Percentiles rank a stretch among this genome's conserved stretches.
Evolutionary conservation across 35 echinoderm and acorn worm genomes (phyloP).

Genomic region (Holothuria glaberrima): DNA sequence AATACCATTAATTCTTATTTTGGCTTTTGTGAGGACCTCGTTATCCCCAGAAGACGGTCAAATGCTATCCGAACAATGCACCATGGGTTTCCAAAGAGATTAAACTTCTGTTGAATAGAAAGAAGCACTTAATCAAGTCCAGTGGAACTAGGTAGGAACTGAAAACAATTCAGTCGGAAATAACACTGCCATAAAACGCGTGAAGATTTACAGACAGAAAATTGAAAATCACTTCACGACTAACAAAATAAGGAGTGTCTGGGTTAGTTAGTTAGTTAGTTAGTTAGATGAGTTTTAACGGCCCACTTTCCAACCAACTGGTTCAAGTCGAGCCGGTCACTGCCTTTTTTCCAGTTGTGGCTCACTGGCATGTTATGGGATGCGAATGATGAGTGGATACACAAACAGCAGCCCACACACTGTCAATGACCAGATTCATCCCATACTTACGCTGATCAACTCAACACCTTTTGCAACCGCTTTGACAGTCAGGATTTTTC

Average conservation of each 20-base stretch:
- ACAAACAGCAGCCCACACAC: not conserved
- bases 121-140: not conserved
- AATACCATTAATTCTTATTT: not conserved
- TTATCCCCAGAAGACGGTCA: not conserved
- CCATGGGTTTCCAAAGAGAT: slow-evolving; percentile 20
- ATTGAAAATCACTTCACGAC: no score
- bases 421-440: no score
- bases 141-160: not conserved
- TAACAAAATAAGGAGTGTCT: slow-evolving; percentile 22
- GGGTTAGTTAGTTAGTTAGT: no score
- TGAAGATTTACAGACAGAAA: not conserved
- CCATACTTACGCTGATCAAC: no score
- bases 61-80: no score
- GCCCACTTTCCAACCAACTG: no score
- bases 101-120: not conserved
- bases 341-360: no score
- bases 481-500: no score
- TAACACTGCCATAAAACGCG: not conserved
- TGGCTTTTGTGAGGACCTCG: not conserved
- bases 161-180: slow-evolving; percentile 24
- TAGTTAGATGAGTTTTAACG: no score
- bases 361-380: no score
- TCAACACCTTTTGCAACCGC: no score
- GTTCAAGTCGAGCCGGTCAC: no score
- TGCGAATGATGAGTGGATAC: slow-evolving; percentile 28